Evolutionary conservation across 1,140 invertebrate species (phyloP).

Genomic region (Saccostrea echinata): DNA sequence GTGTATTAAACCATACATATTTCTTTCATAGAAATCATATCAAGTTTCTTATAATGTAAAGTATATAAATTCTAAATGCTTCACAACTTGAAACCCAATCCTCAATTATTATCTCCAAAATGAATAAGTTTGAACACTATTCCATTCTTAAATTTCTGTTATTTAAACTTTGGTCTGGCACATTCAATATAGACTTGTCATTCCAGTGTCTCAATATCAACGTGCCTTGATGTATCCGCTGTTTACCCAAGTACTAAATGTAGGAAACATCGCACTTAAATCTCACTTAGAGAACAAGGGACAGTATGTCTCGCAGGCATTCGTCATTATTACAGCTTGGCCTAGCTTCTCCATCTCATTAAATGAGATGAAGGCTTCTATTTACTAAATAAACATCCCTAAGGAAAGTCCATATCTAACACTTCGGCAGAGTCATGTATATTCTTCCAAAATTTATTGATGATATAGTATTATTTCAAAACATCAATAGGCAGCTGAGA

Average conservation of each 20-base stretch:
- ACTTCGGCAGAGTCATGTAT: neutral
- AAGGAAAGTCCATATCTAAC: neutral
- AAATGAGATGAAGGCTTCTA: neutral
- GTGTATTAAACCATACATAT: too few species aligned
- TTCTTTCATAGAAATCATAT: neutral
- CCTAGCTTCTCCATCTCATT: slow-evolving; percentile 21
- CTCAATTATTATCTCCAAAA: neutral
- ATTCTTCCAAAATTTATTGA: too few species aligned
- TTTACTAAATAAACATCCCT: neutral
- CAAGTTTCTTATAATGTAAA: neutral
- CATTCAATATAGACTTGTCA: neutral
- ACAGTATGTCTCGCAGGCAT: slow-evolving; percentile 3
- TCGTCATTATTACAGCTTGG: neutral
- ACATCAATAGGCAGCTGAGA: too few species aligned
- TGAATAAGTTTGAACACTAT: slow-evolving; percentile 1
- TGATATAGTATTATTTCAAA: too few species aligned
- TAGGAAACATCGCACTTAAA: slow-evolving; percentile 9
- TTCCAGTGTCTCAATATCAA: neutral
- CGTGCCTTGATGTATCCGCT: neutral
- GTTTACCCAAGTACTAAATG: neutral
- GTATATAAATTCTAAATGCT: slow-evolving; percentile 8
- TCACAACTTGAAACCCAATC: neutral
- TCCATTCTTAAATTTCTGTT: neutral
- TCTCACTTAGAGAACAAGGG: slow-evolving; percentile 1
- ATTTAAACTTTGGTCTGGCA: neutral